Percentiles rank a stretch among this genome's conserved stretches.
Evolutionary conservation across 2,888 invertebrate species (phyloP).

Genomic region (Plebejus anna): DNA sequence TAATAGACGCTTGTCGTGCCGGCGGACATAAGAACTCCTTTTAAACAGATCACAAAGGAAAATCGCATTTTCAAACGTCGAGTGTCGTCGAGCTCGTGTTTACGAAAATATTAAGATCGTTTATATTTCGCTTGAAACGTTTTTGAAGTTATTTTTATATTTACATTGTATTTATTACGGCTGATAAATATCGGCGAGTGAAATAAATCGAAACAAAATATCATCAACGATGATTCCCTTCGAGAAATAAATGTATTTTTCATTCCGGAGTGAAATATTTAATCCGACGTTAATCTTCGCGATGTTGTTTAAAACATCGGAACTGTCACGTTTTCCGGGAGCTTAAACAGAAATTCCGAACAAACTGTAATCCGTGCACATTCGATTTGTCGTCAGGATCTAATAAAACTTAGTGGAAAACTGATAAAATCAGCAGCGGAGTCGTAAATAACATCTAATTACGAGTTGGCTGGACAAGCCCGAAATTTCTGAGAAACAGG

Average conservation of each 20-base stretch:
- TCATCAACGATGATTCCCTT: neutral
- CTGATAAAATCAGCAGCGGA: constrained; percentile 20
- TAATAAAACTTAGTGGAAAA: neutral
- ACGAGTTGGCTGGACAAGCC: neutral
- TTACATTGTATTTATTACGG: neutral
- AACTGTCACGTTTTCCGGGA: neutral
- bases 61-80: constrained; percentile 43
- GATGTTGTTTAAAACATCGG: constrained; percentile 16
- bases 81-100: constrained; percentile 24
- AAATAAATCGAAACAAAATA: neutral
- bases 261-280: constrained; percentile 3
- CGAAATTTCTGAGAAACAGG: neutral
- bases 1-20: constrained; percentile 63
- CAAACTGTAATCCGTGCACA: constrained; percentile 6
- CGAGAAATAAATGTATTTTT: constrained; percentile 23
- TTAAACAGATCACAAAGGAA: constrained; percentile 51
- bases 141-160: neutral
- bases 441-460: constrained; percentile 28
- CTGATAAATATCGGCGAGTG: neutral
- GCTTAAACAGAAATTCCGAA: constrained; percentile 11
- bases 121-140: neutral
- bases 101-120: constrained; percentile 5
- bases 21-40: constrained; percentile 49
- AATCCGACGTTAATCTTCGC: constrained; percentile 16
- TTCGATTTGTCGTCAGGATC: constrained; percentile 12